Conservation (phyloP, 2,113 vertebrate genomes). For the Larimichthys crocea region DNA sequence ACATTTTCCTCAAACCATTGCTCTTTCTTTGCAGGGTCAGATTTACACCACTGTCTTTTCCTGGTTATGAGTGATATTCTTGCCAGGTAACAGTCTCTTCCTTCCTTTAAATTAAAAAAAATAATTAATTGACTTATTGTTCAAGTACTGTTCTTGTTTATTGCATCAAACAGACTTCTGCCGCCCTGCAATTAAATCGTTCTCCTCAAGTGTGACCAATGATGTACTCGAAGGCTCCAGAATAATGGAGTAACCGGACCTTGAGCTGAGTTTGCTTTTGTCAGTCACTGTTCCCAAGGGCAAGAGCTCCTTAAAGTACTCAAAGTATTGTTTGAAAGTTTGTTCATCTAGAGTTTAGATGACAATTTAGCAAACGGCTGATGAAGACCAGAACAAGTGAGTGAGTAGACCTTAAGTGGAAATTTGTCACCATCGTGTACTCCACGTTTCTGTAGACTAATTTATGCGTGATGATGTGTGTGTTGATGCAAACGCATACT, state of each 20-base stretch:
- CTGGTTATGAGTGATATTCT: too few species aligned
- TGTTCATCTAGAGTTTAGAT: too few species aligned
- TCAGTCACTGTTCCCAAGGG: neutral
- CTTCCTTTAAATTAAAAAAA: neutral
- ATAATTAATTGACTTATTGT: neutral
- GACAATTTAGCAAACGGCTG: too few species aligned
- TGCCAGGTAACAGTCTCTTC: neutral
- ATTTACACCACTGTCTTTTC: too few species aligned
- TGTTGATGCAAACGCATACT: neutral
- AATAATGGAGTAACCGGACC: neutral
- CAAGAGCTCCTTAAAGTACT: neutral
- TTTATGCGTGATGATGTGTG: neutral
- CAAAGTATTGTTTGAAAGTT: too few species aligned
- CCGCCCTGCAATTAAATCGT: neutral
- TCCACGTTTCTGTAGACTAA: neutral
- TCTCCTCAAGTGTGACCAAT: neutral
- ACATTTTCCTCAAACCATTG: too few species aligned
- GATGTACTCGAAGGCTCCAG: neutral
- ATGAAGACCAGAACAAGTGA: neutral
- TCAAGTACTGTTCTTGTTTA: neutral
- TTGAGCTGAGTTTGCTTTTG: neutral
- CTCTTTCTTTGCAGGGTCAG: too few species aligned
- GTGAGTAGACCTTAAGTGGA: neutral
- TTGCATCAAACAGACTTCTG: neutral
- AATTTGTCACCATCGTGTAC: neutral